Base-by-base conservation (phyloP, 2,113 vertebrate genomes). In the Chaenogobius annularis region DNA sequence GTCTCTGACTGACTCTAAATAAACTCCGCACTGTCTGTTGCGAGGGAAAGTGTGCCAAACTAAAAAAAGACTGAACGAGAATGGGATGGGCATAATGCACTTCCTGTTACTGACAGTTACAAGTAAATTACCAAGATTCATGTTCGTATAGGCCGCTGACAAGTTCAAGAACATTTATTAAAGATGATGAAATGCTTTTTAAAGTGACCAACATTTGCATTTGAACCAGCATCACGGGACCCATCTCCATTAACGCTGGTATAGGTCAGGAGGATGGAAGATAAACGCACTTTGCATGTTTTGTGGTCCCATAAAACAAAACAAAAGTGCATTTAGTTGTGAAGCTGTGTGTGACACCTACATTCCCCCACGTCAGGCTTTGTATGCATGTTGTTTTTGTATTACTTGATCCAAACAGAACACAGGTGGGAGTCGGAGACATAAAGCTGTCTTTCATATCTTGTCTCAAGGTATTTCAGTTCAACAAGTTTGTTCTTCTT, bases 1-100 rank as follows among this genome's bases (percentile, higher is more conserved):
- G 73, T 68, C 3, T 31, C 56, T 86, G 86, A 84, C 75, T 84
- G 84, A 88, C 59, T 55, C 61, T 23, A 62, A 84, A 75, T 75
- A 68, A 7, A 20, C 52, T 10, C 70, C 74, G 75, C 50, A 72
- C 68, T 61, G 59, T 68, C 82, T 72, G 73, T n/a, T 0, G 59
- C 55, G 62, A 66, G 74, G 72, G 77, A 79, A 77, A 73, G 14
- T 1, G 56, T 65, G 68, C 62, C 76, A 37, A 55, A 65, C 63
- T 59, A 46, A 70, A 15, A 2, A 70, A 9, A 15, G 58, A 31
- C 22, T 6, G 0, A 14, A 50, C 62, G 73, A 23, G 43, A 66
- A 19, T 7, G 43, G 31, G 37, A 7, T 40, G 20, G 19, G 50
- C 65, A 47, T 20, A 55, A 19, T 10, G 20, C 37, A 35, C 56